Base-by-base conservation (phyloP, 2,888 invertebrate genomes). In the Euzetes globulus region DNA sequence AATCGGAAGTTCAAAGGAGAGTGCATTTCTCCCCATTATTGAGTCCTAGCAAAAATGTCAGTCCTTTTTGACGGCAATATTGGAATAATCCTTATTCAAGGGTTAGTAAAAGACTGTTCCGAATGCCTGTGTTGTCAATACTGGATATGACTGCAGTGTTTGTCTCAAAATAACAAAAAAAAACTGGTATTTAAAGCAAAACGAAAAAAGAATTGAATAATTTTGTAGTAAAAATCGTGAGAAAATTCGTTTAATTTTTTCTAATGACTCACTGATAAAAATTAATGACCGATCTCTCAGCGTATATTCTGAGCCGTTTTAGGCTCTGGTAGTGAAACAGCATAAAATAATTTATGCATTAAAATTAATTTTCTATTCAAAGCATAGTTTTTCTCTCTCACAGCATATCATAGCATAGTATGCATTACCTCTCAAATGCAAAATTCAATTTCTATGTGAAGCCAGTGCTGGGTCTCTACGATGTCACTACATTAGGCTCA, bases 1-100 rank as follows among this genome's bases (percentile, higher is more conserved):
- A 55, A 55, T 55, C 55, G 55, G 55, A 55, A 55, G 55, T 55
- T 55, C 55, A 55, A 55, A 55, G 22, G 52, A 17, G 55, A 55
- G 25, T 7, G 22, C n/a, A 55, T 22, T 7, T 17, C 22, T 25
- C 6, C 55, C 13, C 3, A n/a, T 22, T 55, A 22, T 55, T 9
- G 22, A 55, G 5, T 55, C 11, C 41, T n/a, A 22, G 13, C 13
- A 22, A 55, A 55, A 55, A 55, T 55, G 3, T 55, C n/a, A 9
- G 19, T 9, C 55, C 22, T 22, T 55, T 55, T n/a, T 22, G n/a
- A n/a, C 11, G 25, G 25, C 13, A 55, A n/a, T n/a, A n/a, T n/a
- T 11, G 22, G 11, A 55, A 55, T 22, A 55, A 55, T 55, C 47
- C n/a, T n/a, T n/a, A n/a, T n/a, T 47, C 15, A 47, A 47, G 47